Percentiles rank a stretch among this genome's conserved stretches.
These are phyloP conservation scores for Periophthalmus modestus DNA, from an alignment of 2,113 vertebrate species.

Conservation along the genomic window DNA sequence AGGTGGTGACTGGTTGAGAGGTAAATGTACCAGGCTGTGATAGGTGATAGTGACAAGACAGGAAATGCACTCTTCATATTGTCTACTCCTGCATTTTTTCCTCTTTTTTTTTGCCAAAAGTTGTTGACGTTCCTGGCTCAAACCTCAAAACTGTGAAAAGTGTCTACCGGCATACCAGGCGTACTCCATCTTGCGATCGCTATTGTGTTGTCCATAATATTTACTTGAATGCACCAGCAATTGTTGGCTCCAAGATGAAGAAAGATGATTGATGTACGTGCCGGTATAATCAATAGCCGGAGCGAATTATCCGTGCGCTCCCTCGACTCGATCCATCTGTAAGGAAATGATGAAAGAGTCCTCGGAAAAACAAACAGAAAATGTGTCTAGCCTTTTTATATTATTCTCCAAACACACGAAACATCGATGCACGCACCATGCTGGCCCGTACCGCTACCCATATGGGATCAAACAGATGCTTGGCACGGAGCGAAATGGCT, in stretches of 20 bases:
- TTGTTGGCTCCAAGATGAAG: constrained; percentile 25
- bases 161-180: constrained; percentile 18
- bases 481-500: constrained; percentile 64
- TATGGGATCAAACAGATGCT: constrained; percentile 74
- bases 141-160: constrained; percentile 4
- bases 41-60: background rate
- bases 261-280: constrained; percentile 56
- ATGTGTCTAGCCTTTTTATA: constrained; percentile 24
- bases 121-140: background rate
- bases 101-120: background rate
- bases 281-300: constrained; percentile 62
- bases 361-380: constrained; percentile 53
- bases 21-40: background rate
- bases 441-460: constrained; percentile 42
- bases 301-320: constrained; percentile 54
- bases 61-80: background rate
- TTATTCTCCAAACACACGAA: constrained; percentile 35
- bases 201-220: constrained; percentile 14
- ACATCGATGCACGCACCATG: constrained; percentile 34
- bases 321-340: constrained; percentile 53
- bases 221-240: constrained; percentile 24
- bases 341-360: constrained; percentile 60
- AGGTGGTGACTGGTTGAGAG: no score
- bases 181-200: constrained; percentile 22
- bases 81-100: background rate